Conservation (phyloP, 2,888 invertebrate genomes). For the Hyppa rectilinea region DNA sequence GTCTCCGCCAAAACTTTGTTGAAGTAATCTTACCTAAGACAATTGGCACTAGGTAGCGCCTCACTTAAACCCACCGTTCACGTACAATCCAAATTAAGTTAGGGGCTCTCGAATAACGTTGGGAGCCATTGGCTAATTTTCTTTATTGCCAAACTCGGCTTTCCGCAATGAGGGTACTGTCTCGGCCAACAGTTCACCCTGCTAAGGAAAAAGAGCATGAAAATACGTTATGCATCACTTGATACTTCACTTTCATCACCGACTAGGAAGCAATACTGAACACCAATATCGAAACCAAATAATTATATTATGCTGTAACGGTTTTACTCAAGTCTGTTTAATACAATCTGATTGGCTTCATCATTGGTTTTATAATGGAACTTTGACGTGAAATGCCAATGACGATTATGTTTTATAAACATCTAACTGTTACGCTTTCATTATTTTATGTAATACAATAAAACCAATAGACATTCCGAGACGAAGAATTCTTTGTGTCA, state of each 20-base stretch:
- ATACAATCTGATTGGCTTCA: not conserved
- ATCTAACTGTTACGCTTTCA: not conserved
- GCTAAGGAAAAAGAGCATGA: constrained; percentile 55
- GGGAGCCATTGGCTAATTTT: constrained; percentile 14
- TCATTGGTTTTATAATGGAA: constrained; percentile 10
- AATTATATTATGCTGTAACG: constrained; percentile 23
- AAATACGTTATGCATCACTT: constrained; percentile 56
- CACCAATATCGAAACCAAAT: constrained; percentile 47
- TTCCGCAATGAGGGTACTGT: constrained; percentile 16
- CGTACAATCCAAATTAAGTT: constrained; percentile 29
- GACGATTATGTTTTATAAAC: constrained; percentile 35
- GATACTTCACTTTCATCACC: constrained; percentile 39
- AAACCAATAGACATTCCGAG: constrained; percentile 12
- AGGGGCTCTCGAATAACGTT: not conserved
- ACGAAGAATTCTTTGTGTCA: constrained; percentile 13
- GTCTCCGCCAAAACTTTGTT: not conserved
- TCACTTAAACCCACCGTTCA: constrained; percentile 6
- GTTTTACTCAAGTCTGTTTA: constrained; percentile 8
- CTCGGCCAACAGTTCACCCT: constrained; percentile 40
- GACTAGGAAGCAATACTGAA: constrained; percentile 48
- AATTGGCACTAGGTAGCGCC: not conserved
- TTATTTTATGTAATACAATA: constrained; percentile 30
- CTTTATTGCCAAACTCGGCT: constrained; percentile 37
- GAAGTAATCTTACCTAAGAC: constrained; percentile 16
- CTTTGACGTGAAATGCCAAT: constrained; percentile 12